These are phyloP conservation scores for Alviniconcha marisindica DNA, from an alignment of 1,140 invertebrate genomes.

Conservation along the genomic window DNA sequence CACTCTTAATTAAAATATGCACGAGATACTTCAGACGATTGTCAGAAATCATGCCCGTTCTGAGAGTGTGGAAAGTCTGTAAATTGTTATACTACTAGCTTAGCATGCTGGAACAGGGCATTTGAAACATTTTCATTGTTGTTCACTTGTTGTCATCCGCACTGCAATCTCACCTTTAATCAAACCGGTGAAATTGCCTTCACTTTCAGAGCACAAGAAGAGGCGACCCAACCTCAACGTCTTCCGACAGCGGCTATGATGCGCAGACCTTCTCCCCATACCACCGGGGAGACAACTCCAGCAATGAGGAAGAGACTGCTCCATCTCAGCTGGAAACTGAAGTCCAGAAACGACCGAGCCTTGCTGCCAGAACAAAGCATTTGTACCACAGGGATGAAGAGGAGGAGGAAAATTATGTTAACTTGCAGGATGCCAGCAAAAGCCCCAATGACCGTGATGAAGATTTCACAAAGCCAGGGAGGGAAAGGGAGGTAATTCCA, in stretches of 20 bases:
- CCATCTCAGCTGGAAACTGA: neutral
- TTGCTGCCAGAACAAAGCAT: neutral
- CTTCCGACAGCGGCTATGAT: conserved; percentile 38
- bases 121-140: no score
- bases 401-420: conserved; percentile 3
- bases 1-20: no score
- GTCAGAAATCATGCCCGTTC: no score
- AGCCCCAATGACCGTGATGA: neutral
- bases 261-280: conserved; percentile 34
- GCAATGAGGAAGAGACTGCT: conserved; percentile 19
- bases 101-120: no score
- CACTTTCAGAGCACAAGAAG: conserved; percentile 11
- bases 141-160: no score
- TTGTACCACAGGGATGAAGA: neutral
- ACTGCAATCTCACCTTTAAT: no score
- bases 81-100: no score
- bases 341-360: neutral
- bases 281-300: conserved; percentile 25
- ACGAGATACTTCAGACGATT: no score
- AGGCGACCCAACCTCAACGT: conserved; percentile 17
- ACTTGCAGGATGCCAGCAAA: neutral
- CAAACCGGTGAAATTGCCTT: no score
- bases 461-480: neutral
- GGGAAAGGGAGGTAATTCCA: neutral
- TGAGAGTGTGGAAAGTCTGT: no score